Percentiles rank a stretch among this genome's conserved stretches.
These are phyloP conservation scores for Archilochus colubris DNA, from an alignment of 2,113 vertebrate genomes.

Conservation along the genomic window DNA sequence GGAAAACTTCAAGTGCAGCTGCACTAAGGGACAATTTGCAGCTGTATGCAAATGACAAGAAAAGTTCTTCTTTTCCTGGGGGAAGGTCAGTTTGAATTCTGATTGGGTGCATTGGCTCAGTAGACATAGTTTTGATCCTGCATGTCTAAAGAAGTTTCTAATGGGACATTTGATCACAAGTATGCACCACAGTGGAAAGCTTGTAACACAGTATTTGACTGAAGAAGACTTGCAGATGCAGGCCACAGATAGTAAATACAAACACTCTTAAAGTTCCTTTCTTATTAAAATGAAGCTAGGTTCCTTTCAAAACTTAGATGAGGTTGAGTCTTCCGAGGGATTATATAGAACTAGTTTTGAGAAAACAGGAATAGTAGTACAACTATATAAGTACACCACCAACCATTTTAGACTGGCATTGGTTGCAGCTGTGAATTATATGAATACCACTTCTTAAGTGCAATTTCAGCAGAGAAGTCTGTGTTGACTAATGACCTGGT, in stretches of 20 bases:
- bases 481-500: neutral
- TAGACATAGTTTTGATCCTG: slow-evolving; percentile 45
- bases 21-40: slow-evolving; percentile 29
- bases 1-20: slow-evolving; percentile 1
- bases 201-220: neutral
- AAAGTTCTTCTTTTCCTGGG: slow-evolving; percentile 47
- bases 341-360: neutral
- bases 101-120: slow-evolving; percentile 23
- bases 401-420: neutral
- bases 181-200: neutral
- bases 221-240: neutral
- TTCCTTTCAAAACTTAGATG: neutral
- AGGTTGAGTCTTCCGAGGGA: neutral
- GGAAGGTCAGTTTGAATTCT: slow-evolving; percentile 51
- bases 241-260: neutral
- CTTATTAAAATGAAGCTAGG: too few relatives aligned
- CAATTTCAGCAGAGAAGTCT: neutral
- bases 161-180: slow-evolving; percentile 47
- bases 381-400: neutral
- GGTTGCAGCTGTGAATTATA: neutral
- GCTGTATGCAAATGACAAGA: slow-evolving; percentile 69
- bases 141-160: slow-evolving; percentile 64
- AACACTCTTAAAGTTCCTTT: too few relatives aligned
- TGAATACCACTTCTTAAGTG: neutral
- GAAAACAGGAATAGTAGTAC: neutral